Evolutionary conservation across 1,140 invertebrate genomes (phyloP).

Genomic region (Pogonomyrmex californicus): DNA sequence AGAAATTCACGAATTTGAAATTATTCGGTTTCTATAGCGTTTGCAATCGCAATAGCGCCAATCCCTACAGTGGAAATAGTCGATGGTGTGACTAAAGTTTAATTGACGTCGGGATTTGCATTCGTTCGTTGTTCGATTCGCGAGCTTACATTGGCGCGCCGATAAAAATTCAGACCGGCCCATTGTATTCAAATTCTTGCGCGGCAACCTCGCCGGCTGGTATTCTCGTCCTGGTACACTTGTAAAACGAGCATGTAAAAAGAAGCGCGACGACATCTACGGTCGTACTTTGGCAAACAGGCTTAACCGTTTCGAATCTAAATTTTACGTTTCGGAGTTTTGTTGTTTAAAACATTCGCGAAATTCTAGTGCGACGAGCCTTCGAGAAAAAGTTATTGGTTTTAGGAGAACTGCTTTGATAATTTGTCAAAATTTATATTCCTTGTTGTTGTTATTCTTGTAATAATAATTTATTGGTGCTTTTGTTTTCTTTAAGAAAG

Average conservation of each 20-base stretch:
- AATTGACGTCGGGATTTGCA: constrained; percentile 84
- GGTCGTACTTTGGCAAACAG: constrained; percentile 28
- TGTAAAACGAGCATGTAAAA: constrained; percentile 79
- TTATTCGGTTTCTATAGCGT: constrained; percentile 14
- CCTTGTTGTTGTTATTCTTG: neutral
- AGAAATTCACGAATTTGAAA: constrained; percentile 39
- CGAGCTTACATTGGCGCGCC: constrained; percentile 76
- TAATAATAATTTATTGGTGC: neutral
- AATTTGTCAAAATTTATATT: neutral
- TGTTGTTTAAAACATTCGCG: neutral
- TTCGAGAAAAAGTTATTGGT: neutral
- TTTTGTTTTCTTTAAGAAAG: neutral
- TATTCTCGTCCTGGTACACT: constrained; percentile 77
- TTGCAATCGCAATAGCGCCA: constrained; percentile 16
- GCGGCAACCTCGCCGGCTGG: constrained; percentile 39
- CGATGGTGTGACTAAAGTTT: constrained; percentile 79
- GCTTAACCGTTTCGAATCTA: constrained; percentile 37
- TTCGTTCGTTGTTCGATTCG: constrained; percentile 63
- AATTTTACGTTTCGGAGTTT: neutral
- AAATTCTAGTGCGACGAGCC: neutral
- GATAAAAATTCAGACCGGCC: constrained; percentile 86
- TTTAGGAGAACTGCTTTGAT: neutral
- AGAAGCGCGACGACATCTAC: constrained; percentile 52
- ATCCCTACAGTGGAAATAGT: constrained; percentile 55
- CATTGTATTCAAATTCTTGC: constrained; percentile 85